Base-by-base conservation (phyloP, 2,113 vertebrate genomes). In the Calyptomena viridis region DNA sequence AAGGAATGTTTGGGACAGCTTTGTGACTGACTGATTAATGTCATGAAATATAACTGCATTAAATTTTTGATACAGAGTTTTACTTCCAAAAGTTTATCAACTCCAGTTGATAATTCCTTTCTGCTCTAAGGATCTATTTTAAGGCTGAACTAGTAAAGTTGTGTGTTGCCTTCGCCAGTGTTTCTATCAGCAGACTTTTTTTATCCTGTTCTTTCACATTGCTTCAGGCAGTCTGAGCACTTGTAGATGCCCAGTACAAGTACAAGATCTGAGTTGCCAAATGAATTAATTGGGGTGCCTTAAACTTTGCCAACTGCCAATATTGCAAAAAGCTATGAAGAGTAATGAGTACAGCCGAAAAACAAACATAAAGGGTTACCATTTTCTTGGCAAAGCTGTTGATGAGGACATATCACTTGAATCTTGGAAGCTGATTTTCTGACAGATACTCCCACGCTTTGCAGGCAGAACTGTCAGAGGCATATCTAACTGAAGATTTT, bases 361-460 rank as follows among this genome's bases (percentile, higher is more conserved):
- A 96, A 93, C 42, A 67, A 94, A 82, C 27, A 46, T 31, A 56
- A 42, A 90, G 42, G 46, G 15, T 85, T 94, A 83, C 56, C 60
- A 37, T 35, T 69, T 82, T 40, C n/a, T 83, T 94, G 74, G 50
- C 14, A 67, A 82, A 87, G 37, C 39, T 89, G 59, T 46, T 67
- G 79, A 71, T 80, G 37, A 93, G 60, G 82, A 90, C 11, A 2
- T 58, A 79, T 76, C 46, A 71, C 39, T 94, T 85, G 44, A 85
- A 67, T 73, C 27, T 64, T 88, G 33, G 53, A 85, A 95, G 46
- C 47, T 84, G 72, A 49, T 91, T 95, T 95, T 95, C 56, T 95
- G n/a, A 87, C 60, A 90, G 82, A 63, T 95, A 84, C 40, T 91
- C 76, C 84, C 59, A 68, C 68, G 33, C 35, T 52, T 87, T 79